Evolutionary conservation across 2,797 vertebrate genomes (phyloP).

Genomic region (Cottoperca gobio): DNA sequence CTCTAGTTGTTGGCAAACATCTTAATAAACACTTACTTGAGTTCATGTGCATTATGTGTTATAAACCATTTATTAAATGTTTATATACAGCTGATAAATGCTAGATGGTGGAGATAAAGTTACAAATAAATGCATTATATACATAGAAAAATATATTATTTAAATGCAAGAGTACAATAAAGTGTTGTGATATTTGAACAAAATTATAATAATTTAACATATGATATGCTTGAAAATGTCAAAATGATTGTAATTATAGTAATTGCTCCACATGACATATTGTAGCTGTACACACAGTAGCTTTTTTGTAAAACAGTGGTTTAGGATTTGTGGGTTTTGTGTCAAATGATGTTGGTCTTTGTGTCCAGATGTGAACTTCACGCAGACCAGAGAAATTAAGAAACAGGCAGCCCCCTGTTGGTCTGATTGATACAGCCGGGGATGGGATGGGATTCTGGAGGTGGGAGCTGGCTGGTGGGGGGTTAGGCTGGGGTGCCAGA

Average conservation of each 20-base stretch:
- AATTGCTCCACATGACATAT: background rate
- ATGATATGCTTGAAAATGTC: background rate
- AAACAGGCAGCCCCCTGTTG: constrained; percentile 67
- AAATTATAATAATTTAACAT: background rate
- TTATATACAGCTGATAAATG: background rate
- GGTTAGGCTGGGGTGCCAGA: constrained; percentile 50
- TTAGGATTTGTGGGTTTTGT: constrained; percentile 25
- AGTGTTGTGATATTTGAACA: background rate
- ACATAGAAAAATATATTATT: background rate
- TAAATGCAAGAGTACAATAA: background rate
- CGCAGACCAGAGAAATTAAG: constrained; percentile 52
- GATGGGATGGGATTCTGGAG: constrained; percentile 51
- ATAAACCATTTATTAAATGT: background rate
- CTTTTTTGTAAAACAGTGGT: background rate
- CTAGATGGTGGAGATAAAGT: background rate
- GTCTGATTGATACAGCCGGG: constrained; percentile 55
- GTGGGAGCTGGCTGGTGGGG: constrained; percentile 41
- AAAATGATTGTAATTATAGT: background rate
- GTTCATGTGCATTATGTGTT: background rate
- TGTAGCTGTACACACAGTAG: background rate
- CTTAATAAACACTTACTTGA: background rate
- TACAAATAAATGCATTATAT: background rate
- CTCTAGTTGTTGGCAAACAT: background rate
- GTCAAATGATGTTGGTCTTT: constrained; percentile 6
- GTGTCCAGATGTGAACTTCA: constrained; percentile 59